Conservation (phyloP, 2,888 invertebrate species). For the Amphipoea oculea region DNA sequence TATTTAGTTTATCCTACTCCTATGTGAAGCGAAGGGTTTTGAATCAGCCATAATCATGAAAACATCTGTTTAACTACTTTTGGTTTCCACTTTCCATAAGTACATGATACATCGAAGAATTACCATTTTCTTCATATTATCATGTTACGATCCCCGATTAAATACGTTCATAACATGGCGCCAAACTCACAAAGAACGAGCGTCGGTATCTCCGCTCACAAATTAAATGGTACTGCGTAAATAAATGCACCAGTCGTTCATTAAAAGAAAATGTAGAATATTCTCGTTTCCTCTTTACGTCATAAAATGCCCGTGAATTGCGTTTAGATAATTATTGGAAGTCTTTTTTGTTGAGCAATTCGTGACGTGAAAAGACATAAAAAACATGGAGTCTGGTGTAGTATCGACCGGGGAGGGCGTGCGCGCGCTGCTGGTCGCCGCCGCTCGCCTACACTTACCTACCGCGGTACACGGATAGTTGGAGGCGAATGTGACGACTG, state of each 20-base stretch:
- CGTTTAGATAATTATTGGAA: conserved; percentile 81
- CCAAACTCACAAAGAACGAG: conserved; percentile 38
- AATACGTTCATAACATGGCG: conserved; percentile 37
- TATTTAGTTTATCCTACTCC: background rate
- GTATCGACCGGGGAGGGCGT: conserved; percentile 86
- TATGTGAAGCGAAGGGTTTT: conserved; percentile 3
- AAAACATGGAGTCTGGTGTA: conserved; percentile 89
- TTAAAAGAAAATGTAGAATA: conserved; percentile 42
- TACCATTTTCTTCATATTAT: background rate
- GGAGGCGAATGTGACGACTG: conserved; percentile 67
- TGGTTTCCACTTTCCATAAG: background rate
- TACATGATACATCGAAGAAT: background rate
- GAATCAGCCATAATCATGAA: conserved; percentile 3
- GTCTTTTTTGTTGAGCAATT: conserved; percentile 85
- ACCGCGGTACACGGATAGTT: conserved; percentile 61
- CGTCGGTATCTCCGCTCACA: conserved; percentile 21
- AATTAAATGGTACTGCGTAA: conserved; percentile 11
- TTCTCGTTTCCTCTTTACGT: conserved; percentile 63
- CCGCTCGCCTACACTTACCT: conserved; percentile 65
- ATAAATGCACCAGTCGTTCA: conserved; percentile 31
- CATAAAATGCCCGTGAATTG: conserved; percentile 69
- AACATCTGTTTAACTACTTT: background rate
- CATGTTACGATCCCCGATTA: background rate
- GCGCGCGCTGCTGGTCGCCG: conserved; percentile 84
- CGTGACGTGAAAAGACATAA: conserved; percentile 88